Conservation (phyloP, 1,140 invertebrate genomes). For the Microvelia longipes region DNA sequence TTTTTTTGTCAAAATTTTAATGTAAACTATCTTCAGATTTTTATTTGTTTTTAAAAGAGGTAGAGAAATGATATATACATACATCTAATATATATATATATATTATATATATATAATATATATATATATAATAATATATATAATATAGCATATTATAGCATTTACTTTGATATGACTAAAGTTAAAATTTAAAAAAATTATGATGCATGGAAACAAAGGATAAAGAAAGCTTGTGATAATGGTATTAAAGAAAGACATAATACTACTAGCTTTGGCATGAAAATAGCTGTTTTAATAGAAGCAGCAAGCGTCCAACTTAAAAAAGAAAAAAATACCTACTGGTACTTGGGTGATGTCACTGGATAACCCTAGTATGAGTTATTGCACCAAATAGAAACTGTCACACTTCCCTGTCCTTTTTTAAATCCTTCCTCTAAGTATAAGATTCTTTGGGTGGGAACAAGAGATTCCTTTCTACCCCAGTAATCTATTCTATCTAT, state of each 20-base stretch:
- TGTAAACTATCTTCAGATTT: not conserved
- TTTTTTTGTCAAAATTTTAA: not conserved
- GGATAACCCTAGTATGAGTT: too few relatives aligned
- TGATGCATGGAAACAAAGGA: too few relatives aligned
- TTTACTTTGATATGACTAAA: too few relatives aligned
- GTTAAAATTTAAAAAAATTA: too few relatives aligned
- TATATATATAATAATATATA: not conserved
- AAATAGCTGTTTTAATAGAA: too few relatives aligned
- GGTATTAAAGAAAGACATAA: too few relatives aligned
- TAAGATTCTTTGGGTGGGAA: not conserved
- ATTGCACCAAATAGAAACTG: not conserved
- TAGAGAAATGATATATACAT: not conserved
- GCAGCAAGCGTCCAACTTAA: too few relatives aligned
- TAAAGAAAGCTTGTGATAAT: too few relatives aligned
- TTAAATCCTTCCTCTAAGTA: not conserved
- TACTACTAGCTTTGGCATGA: too few relatives aligned
- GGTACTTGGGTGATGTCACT: too few relatives aligned
- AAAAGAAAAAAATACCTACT: too few relatives aligned
- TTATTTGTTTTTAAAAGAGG: not conserved
- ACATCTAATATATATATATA: not conserved
- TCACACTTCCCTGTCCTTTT: not conserved
- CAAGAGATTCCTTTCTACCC: not conserved
- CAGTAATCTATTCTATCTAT: not conserved
- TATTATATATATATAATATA: not conserved
- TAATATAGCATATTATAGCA: too few relatives aligned